Percentiles rank a stretch among this genome's conserved stretches.
Conservation (phyloP, 2,888 invertebrate species). For the Drosophila dives region DNA sequence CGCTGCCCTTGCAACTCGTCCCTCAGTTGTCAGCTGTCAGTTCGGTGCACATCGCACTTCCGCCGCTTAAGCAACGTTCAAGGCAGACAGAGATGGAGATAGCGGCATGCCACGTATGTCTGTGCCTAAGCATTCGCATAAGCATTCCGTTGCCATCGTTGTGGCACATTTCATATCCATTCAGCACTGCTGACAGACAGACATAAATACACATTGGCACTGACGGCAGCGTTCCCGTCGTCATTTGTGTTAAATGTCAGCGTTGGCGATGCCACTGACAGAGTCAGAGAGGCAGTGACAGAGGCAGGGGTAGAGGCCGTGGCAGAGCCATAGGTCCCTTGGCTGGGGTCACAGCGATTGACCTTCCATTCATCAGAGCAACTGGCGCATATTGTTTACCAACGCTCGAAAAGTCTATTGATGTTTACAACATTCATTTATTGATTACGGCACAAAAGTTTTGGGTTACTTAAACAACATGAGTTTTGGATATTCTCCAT, state of each 20-base stretch:
- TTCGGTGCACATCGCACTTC: conserved; percentile 61
- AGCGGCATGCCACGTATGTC: conserved; percentile 72
- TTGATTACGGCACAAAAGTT: conserved; percentile 66
- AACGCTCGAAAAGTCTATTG: conserved; percentile 52
- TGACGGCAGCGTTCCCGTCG: conserved; percentile 66
- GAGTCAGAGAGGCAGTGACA: background rate
- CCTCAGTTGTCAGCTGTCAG: conserved; percentile 49
- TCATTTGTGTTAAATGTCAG: conserved; percentile 73
- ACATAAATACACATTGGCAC: conserved; percentile 65
- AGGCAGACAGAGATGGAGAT: conserved; percentile 27
- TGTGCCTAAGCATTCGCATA: conserved; percentile 77
- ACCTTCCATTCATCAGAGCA: conserved; percentile 73
- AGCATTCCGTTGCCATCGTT: conserved; percentile 67
- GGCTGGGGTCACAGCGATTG: conserved; percentile 73
- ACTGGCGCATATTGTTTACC: conserved; percentile 62
- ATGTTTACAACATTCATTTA: conserved; percentile 75
- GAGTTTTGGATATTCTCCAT: conserved; percentile 10
- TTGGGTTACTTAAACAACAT: conserved; percentile 65
- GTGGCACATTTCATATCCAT: conserved; percentile 52
- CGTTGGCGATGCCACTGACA: conserved; percentile 1
- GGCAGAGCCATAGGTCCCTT: conserved; percentile 17
- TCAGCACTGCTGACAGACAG: conserved; percentile 38
- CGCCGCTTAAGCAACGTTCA: conserved; percentile 55
- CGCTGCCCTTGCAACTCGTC: conserved; percentile 25
- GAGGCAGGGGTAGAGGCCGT: background rate